Conservation (phyloP, 37 sponge, comb jelly and placozoan genomes). For the Axinella damicornis region DNA sequence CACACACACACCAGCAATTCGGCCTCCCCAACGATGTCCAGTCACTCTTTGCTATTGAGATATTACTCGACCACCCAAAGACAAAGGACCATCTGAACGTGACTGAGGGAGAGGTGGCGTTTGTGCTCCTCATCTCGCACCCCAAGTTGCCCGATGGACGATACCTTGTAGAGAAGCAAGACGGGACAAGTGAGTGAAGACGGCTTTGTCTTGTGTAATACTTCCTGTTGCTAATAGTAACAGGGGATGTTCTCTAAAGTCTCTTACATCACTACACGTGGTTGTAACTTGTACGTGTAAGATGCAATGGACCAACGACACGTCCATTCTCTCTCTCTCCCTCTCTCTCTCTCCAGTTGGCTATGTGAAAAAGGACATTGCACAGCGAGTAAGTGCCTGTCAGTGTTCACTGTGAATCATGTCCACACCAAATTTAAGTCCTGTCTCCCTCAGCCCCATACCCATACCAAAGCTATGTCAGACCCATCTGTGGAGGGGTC, state of each 20-base stretch:
- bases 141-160: constrained; percentile 52
- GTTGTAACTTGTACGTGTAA: not conserved
- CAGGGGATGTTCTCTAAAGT: not conserved
- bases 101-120: constrained; percentile 29
- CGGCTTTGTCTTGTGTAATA: no score
- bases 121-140: constrained; percentile 61
- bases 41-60: constrained; percentile 50
- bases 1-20: constrained; percentile 35
- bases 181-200: constrained; percentile 61
- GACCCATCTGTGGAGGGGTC: no score
- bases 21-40: constrained; percentile 11
- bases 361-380: constrained; percentile 34
- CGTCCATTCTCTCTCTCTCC: not conserved
- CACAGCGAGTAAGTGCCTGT: constrained; percentile 22
- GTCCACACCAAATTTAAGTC: no score
- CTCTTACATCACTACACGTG: not conserved
- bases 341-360: constrained; percentile 37
- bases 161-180: constrained; percentile 73
- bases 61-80: constrained; percentile 24
- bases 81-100: constrained; percentile 53
- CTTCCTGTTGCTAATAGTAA: not conserved
- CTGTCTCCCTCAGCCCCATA: not conserved
- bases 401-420: not conserved
- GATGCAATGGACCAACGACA: not conserved
- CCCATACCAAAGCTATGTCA: not conserved